phyloP scores from a whole-genome alignment of 2,888 invertebrate species.

The Lepeophtheirus nordmannii region DNA sequence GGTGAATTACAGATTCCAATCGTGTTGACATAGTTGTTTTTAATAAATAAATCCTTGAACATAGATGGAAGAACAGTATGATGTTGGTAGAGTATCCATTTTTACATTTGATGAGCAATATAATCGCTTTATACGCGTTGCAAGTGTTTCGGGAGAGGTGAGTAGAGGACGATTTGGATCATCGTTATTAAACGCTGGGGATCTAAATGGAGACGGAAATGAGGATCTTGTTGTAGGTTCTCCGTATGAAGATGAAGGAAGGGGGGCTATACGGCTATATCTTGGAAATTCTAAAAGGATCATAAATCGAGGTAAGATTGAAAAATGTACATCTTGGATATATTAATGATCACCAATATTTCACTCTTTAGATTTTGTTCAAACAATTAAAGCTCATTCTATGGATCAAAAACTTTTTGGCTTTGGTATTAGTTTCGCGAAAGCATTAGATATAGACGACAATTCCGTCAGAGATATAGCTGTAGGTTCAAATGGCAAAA shows the following conservation, averaged over 20 bases:
- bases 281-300: not conserved
- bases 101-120: not conserved
- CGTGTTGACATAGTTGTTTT: too few relatives aligned
- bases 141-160: not conserved
- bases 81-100: conserved; percentile 1
- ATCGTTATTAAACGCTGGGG: not conserved
- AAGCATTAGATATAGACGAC: not conserved
- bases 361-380: not conserved
- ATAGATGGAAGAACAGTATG: not conserved
- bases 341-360: not conserved
- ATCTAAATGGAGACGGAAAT: conserved; percentile 16
- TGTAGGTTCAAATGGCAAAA: not conserved
- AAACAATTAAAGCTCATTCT: not conserved
- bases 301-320: conserved; percentile 2
- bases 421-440: conserved; percentile 12
- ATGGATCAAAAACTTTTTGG: not conserved
- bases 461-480: conserved; percentile 9
- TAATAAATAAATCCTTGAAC: not conserved
- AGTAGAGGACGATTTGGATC: conserved; percentile 10
- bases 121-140: not conserved
- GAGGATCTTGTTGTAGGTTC: conserved; percentile 16
- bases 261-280: conserved; percentile 6
- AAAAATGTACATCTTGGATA: not conserved
- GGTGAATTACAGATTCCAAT: too few relatives aligned
- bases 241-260: conserved; percentile 18